phyloP scores from a whole-genome alignment of 2,797 vertebrate species.

The Decapterus maruadsi region DNA sequence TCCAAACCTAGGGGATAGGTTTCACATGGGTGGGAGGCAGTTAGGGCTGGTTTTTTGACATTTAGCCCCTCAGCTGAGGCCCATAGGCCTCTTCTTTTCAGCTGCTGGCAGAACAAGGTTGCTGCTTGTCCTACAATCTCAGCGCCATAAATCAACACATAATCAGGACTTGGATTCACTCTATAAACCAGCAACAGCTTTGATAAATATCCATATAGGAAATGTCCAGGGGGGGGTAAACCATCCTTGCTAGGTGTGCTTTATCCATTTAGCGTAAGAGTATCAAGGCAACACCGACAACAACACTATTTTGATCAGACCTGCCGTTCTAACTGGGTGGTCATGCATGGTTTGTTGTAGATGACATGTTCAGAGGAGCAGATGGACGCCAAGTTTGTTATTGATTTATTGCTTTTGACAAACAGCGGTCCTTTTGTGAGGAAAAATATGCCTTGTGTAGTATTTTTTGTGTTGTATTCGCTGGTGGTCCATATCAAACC shows the following conservation, averaged over 20 bases:
- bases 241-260: background rate
- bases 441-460: slow-evolving; percentile 49
- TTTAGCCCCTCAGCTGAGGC: slow-evolving; percentile 55
- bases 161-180: slow-evolving; percentile 38
- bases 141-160: slow-evolving; percentile 58
- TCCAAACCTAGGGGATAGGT: slow-evolving; percentile 47
- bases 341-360: slow-evolving; percentile 53
- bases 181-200: slow-evolving; percentile 15
- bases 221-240: slow-evolving; percentile 7
- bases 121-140: slow-evolving; percentile 56
- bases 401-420: slow-evolving; percentile 64
- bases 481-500: slow-evolving; percentile 38
- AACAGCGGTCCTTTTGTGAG: slow-evolving; percentile 21
- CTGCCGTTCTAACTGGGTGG: slow-evolving; percentile 45
- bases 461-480: slow-evolving; percentile 45
- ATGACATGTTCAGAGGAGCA: slow-evolving; percentile 60
- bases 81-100: slow-evolving; percentile 59
- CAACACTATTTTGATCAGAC: slow-evolving; percentile 19
- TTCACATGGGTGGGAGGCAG: slow-evolving; percentile 56
- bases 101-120: slow-evolving; percentile 61
- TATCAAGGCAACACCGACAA: slow-evolving; percentile 5
- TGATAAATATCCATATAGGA: slow-evolving; percentile 27
- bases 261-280: background rate
- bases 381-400: slow-evolving; percentile 38
- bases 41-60: slow-evolving; percentile 49